A percentile compares a stretch with the other conserved stretches of the same genome.
These are phyloP conservation scores for Brachionus calyciflorus DNA, from an alignment of 1,140 invertebrate species.

Conservation along the genomic window DNA sequence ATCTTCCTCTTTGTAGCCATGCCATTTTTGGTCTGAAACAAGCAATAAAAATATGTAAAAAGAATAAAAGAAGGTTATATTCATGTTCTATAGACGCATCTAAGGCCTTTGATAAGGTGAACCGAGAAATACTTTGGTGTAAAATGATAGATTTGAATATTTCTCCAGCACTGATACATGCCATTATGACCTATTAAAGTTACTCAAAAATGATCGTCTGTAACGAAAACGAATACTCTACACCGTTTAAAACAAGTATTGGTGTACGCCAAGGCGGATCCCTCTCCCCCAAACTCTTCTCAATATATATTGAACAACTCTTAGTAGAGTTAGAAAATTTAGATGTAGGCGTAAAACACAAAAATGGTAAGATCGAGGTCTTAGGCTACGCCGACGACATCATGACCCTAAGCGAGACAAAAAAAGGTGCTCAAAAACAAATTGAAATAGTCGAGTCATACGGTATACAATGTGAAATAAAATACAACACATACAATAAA, in stretches of 20 bases:
- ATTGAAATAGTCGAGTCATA: no score
- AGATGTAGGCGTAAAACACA: not conserved
- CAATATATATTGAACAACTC: not conserved
- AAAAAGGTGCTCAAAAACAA: not conserved
- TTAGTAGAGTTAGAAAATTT: not conserved
- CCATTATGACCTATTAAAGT: not conserved
- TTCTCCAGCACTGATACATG: not conserved
- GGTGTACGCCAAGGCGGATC: not conserved
- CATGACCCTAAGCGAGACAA: not conserved
- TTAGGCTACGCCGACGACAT: not conserved
- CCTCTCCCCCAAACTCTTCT: not conserved
- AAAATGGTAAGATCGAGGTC: not conserved
- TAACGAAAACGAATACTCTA: not conserved
- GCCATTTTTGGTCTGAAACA: no score
- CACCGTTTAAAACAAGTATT: not conserved
- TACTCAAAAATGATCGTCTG: not conserved
- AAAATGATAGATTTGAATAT: not conserved
- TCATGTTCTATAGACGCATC: not conserved
- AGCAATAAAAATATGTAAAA: no score
- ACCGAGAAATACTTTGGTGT: not conserved
- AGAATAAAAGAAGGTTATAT: not conserved
- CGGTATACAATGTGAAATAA: no score
- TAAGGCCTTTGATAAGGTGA: not conserved
- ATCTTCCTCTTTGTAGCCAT: no score
- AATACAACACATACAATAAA: no score